Evolutionary conservation across 2,113 vertebrate genomes (phyloP), one percentile per base, ranked within the genome.

Genomic region (Chlorodrepanis virens): DNA sequence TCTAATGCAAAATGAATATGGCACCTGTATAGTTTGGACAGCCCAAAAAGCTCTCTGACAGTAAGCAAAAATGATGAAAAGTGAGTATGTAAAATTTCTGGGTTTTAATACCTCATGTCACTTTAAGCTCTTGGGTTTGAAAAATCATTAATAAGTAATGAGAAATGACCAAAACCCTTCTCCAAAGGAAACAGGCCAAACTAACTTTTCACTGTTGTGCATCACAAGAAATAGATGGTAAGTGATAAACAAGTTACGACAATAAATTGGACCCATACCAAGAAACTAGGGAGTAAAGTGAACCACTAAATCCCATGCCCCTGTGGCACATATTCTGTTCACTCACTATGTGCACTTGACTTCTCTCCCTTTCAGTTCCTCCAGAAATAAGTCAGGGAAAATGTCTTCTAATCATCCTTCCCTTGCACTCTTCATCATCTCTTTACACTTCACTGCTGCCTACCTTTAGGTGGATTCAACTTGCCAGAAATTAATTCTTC

Each of bases 1-100:
- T 92, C 56, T 68, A 89, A 93, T 93, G 60, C 63, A 96, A 97
- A 95, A 94, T 93, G 60, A 89, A 95, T 83, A 79, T 33, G 44
- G 42, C 60, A 87, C 56, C 76, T 92, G 60, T 57, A 56, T 19
- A 49, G 39, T 67, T 17, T 76, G 25, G 12, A 71, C 3, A 22
- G 79, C 56, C 56, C 56, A 94, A 83, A 88, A 54, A 50, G 10
- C 6, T 53, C 44, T 56, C 31, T 60, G 42, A 79, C 15, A 61
- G 40, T 72, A 95, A 64, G 72, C 17, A 95, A 94, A 94, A 91
- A 77, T 14, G 3, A 67, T 28, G 54, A 92, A 94, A 92, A 92
- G 3, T 44, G 33, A 92, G 44, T 37, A 75, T 28, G 29, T 8
- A 79, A 79, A 90, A 83, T 31, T 24, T 89, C 4, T 47, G 6